Conservation (phyloP, 2,888 invertebrate species). For the Drosophila bunnanda region DNA sequence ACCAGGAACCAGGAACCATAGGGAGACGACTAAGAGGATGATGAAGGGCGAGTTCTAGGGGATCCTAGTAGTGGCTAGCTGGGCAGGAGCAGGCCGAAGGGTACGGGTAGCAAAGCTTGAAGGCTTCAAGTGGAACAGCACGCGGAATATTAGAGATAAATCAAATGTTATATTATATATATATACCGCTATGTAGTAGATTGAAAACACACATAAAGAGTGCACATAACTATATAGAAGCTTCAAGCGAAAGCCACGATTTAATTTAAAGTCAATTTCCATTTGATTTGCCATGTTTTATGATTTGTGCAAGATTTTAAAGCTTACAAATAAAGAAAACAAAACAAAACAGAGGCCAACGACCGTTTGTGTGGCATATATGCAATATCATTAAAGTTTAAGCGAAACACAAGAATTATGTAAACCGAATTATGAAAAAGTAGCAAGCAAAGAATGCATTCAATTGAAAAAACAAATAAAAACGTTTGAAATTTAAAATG, state of each 20-base stretch:
- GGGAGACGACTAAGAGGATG: slow-evolving; percentile 21
- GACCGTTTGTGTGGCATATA: slow-evolving; percentile 71
- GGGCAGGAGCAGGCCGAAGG: slow-evolving; percentile 43
- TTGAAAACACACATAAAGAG: slow-evolving; percentile 37
- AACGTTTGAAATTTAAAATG: slow-evolving; percentile 29
- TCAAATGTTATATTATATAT: slow-evolving; percentile 45
- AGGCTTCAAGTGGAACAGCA: slow-evolving; percentile 22
- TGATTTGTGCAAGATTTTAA: slow-evolving; percentile 61
- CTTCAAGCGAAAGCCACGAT: slow-evolving; percentile 11
- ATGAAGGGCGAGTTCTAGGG: slow-evolving; percentile 9
- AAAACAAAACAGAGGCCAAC: slow-evolving; percentile 43
- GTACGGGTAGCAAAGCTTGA: slow-evolving; percentile 42
- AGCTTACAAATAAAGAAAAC: slow-evolving; percentile 29
- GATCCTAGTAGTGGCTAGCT: slow-evolving; percentile 55
- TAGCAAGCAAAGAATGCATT: slow-evolving; percentile 35
- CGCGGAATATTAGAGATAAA: slow-evolving; percentile 25
- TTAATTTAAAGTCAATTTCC: slow-evolving; percentile 31
- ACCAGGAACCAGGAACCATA: slow-evolving; percentile 13
- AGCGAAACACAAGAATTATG: slow-evolving; percentile 41
- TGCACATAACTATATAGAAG: slow-evolving; percentile 37
- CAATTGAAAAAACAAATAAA: slow-evolving; percentile 59
- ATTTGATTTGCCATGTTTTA: slow-evolving; percentile 62
- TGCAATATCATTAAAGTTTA: slow-evolving; percentile 72
- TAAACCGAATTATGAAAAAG: slow-evolving; percentile 33
- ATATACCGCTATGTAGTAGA: slow-evolving; percentile 21